Conservation (phyloP, 2,113 vertebrate genomes). For the Anarrhichthys ocellatus region DNA sequence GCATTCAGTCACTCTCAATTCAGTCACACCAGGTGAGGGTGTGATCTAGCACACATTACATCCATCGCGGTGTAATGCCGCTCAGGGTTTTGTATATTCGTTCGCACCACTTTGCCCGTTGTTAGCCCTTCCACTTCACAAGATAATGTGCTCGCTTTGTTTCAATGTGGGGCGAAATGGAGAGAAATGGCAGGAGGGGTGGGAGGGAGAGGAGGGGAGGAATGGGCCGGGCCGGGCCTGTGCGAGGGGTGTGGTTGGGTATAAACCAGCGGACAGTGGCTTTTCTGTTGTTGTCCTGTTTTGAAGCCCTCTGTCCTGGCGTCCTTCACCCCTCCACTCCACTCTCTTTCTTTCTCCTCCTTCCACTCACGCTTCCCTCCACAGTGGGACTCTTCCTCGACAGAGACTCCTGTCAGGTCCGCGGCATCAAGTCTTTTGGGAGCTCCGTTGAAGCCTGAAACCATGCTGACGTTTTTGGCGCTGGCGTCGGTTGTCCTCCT, state of each 20-base stretch:
- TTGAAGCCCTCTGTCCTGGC: slow-evolving; percentile 71
- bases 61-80: slow-evolving; percentile 21
- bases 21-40: slow-evolving; percentile 31
- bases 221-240: slow-evolving; percentile 61
- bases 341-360: slow-evolving; percentile 38
- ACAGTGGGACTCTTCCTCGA: slow-evolving; percentile 61
- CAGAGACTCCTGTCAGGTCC: slow-evolving; percentile 52
- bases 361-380: slow-evolving; percentile 52
- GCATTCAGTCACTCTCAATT: slow-evolving; percentile 27
- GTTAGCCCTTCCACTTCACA: slow-evolving; percentile 36
- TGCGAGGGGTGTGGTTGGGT: slow-evolving; percentile 82
- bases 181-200: slow-evolving; percentile 11
- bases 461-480: slow-evolving; percentile 82
- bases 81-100: slow-evolving; percentile 24
- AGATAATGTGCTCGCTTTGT: slow-evolving; percentile 46
- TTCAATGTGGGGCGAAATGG: slow-evolving; percentile 22
- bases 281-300: slow-evolving; percentile 77
- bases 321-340: slow-evolving; percentile 52
- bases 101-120: slow-evolving; percentile 37
- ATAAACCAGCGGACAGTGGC: slow-evolving; percentile 79
- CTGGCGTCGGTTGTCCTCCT: slow-evolving; percentile 79
- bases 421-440: slow-evolving; percentile 40
- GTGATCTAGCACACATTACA: slow-evolving; percentile 30
- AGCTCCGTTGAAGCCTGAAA: slow-evolving; percentile 64
- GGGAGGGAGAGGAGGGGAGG: slow-evolving; percentile 28